Base-by-base conservation (phyloP, 2,797 vertebrate species). In the Propithecus deckenii region DNA sequence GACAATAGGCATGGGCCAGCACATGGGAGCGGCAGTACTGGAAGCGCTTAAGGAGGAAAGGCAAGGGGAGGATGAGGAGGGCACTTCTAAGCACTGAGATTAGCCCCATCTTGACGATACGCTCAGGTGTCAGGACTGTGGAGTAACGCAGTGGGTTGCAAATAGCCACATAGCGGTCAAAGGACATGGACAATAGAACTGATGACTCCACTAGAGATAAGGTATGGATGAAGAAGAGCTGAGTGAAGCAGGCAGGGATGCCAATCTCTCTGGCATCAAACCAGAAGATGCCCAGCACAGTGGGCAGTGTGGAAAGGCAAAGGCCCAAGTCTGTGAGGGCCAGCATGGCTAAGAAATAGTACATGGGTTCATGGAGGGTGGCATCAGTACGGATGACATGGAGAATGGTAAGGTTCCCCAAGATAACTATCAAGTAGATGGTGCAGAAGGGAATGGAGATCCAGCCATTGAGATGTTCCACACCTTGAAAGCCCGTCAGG, bases 111-210 rank as follows among this genome's bases (percentile, higher is more conserved):
- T 92, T 98, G 52, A 96, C 17, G 28, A 97, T 91, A 4, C 80
- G 32, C 13, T 55, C 20, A 14, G 96, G 75, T 41, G 67, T 98
- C 98, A 99, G 98, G 69, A 99, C 95, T 0, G 94, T 59, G 25
- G 97, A 96, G 90, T 99, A 99, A 69, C 90, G 98, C 50, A 99
- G 65, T 7, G 99, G 99, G 71, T 75, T 97, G 95, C 99, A 99
- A 91, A 99, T 99, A 41, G 99, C 99, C 12, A 99, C 63, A 28
- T 99, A 99, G 87, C 98, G 97, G 97, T 99, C 99, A 4, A 98
- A 98, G n/a, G 99, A 98, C 99, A 99, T 99, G 35, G 98, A 98
- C n/a, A 97, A 97, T 13, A 99, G 94, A 93, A 98, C 98, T 1
- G 99, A 89, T 18, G 98, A 38, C 93, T 99, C 98, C 28, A 97